Base-by-base conservation (phyloP, 1,140 invertebrate genomes). In the Neodiprion fabricii region DNA sequence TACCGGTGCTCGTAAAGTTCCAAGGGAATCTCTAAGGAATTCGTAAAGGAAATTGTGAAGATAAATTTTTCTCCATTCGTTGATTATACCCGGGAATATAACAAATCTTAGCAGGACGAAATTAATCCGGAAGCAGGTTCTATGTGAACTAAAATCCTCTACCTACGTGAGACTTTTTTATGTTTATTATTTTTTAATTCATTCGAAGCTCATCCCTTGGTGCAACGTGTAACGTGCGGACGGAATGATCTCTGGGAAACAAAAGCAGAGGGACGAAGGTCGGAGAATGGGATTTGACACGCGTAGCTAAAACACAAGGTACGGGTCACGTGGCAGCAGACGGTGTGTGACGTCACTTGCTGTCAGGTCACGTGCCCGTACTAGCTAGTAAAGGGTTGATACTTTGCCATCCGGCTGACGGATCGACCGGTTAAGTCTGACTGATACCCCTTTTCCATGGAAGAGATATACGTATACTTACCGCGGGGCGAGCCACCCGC, bases 391-490 rank as follows among this genome's bases (percentile, higher is more conserved):
- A 89, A 88, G 87, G 87, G 86, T 89, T 89, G 87, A 87, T 83
- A 88, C 86, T 88, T 88, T 86, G 81, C 83, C 70, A 82, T 77
- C 75, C 78, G 81, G 79, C 84, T 88, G 87, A 88, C 86, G 83
- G 85, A 89, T 88, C 85, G 83, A 79, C 79, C 78, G 83, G 80
- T 79, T 87, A 87, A 88, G 87, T 86, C 85, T 87, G 85, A 88
- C 85, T 86, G 87, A 87, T 89, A 86, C 78, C 70, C 76, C 79
- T 77, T 79, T 78, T 80, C 78, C 75, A 74, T 40, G 28, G 28
- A 40, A 40, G 28, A 40, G 28, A 2, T 40, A 40, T 40, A 40
- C 28, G 28, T 40, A 40, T 40, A 78, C 79, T 84, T 81, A 23
- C 21, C 70, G 69, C 72, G 67, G 67, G 7, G 21, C 47, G 50